Conservation (phyloP, 2,113 vertebrate genomes). For the Galeopterus variegatus region DNA sequence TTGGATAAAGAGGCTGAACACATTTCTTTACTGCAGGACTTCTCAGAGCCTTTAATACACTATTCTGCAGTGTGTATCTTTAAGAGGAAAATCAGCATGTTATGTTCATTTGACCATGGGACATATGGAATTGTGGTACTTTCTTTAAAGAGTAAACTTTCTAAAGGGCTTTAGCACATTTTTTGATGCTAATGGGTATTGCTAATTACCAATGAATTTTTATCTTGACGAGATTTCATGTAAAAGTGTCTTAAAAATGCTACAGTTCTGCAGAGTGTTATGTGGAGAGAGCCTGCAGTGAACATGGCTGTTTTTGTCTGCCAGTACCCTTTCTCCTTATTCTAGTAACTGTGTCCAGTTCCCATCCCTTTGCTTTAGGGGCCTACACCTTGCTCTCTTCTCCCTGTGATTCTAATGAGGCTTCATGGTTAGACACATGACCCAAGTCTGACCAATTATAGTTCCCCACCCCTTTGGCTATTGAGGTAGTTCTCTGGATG, state of each 20-base stretch:
- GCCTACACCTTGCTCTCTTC: not conserved
- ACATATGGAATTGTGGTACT: not conserved
- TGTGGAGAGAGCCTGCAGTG: not conserved
- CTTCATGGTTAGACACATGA: not conserved
- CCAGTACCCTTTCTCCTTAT: not conserved
- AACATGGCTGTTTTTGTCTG: not conserved
- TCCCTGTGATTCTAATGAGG: not conserved
- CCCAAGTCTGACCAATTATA: not conserved
- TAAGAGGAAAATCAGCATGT: not conserved
- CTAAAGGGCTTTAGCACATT: not conserved
- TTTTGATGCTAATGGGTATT: not conserved
- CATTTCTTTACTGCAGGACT: not conserved
- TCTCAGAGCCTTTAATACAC: not conserved
- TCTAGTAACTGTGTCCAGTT: not conserved
- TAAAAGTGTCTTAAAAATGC: not conserved
- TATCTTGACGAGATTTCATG: not conserved
- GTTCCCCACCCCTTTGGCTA: not conserved
- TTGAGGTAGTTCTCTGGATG: not conserved
- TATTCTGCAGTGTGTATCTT: not conserved
- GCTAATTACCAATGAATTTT: constrained; percentile 36
- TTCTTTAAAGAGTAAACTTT: constrained; percentile 32
- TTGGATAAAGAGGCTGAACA: not conserved
- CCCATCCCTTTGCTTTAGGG: not conserved
- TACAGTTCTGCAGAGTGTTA: not conserved
- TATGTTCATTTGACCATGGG: not conserved